phyloP scores from a whole-genome alignment of 1,140 invertebrate genomes.

The Pachypsylla venusta region DNA sequence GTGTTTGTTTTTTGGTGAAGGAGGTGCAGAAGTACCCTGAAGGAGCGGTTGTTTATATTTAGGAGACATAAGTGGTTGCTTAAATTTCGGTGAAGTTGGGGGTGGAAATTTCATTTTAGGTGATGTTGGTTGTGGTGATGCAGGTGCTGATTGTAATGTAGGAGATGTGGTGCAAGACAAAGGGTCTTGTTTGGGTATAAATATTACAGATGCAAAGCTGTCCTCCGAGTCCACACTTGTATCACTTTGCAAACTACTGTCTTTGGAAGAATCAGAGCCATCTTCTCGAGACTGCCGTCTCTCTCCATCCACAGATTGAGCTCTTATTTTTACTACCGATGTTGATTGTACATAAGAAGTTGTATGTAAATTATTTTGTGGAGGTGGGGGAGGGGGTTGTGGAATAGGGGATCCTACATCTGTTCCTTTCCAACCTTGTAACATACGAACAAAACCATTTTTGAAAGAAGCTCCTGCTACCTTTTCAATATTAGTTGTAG shows the following conservation, averaged over 20 bases:
- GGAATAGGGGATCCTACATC: constrained; percentile 17
- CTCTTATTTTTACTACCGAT: constrained; percentile 14
- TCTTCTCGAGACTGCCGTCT: constrained; percentile 58
- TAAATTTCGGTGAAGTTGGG: constrained; percentile 45
- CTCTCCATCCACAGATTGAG: constrained; percentile 29
- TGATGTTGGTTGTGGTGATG: constrained; percentile 42
- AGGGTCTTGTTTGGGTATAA: constrained; percentile 51
- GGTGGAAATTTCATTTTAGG: constrained; percentile 38
- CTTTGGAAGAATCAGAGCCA: constrained; percentile 79
- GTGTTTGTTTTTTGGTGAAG: constrained; percentile 44
- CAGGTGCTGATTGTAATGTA: constrained; percentile 23
- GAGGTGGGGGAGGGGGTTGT: constrained; percentile 16
- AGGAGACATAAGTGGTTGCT: constrained; percentile 31
- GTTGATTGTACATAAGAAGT: background rate
- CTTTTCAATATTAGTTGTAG: constrained; percentile 62
- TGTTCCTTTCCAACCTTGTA: constrained; percentile 47
- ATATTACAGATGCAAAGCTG: constrained; percentile 80
- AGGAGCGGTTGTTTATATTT: constrained; percentile 11
- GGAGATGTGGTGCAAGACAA: constrained; percentile 28
- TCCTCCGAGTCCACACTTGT: constrained; percentile 86
- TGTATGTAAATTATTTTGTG: constrained; percentile 5
- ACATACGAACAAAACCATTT: constrained; percentile 53
- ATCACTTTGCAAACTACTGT: constrained; percentile 80
- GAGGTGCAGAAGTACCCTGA: constrained; percentile 33
- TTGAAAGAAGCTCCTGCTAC: constrained; percentile 46